Evolutionary conservation across 1,140 invertebrate species (phyloP).

Genomic region (Amphibalanus amphitrite): DNA sequence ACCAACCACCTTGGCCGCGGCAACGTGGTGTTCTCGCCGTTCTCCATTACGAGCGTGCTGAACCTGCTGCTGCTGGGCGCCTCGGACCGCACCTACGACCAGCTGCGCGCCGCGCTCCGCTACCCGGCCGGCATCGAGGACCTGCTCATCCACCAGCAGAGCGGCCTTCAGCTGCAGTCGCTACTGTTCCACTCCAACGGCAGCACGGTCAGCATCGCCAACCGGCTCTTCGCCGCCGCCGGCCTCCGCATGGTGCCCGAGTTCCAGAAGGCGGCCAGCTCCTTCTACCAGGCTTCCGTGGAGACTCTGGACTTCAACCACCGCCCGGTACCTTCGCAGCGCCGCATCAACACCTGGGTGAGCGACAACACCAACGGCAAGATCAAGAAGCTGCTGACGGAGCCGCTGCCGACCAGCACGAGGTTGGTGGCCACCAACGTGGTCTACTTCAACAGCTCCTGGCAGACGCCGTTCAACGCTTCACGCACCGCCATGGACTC

Average conservation of each 20-base stretch:
- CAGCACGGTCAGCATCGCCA: not conserved
- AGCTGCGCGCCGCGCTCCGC: conserved; percentile 19
- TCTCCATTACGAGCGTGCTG: conserved; percentile 55
- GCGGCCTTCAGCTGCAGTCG: not conserved
- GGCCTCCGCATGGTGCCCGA: not conserved
- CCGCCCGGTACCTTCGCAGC: conserved; percentile 19
- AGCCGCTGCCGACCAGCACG: conserved; percentile 28
- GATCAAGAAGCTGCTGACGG: conserved; percentile 45
- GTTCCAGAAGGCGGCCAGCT: not conserved
- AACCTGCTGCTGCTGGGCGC: conserved; percentile 37
- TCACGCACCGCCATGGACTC: conserved; percentile 35
- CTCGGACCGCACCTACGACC: conserved; percentile 17
- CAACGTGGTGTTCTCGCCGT: conserved; percentile 58
- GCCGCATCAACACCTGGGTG: conserved; percentile 49
- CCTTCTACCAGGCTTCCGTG: conserved; percentile 11
- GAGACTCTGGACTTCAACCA: conserved; percentile 35
- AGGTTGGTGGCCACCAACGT: conserved; percentile 58
- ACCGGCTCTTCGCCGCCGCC: not conserved
- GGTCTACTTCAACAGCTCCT: conserved; percentile 68
- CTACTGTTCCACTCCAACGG: not conserved
- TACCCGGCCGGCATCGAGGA: conserved; percentile 10
- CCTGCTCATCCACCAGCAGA: conserved; percentile 8
- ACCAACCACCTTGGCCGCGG: conserved; percentile 14
- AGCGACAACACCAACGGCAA: conserved; percentile 49
- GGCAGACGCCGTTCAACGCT: conserved; percentile 44